Evolutionary conservation across 2,888 invertebrate species (phyloP).

Genomic region (Agrotis exclamationis): DNA sequence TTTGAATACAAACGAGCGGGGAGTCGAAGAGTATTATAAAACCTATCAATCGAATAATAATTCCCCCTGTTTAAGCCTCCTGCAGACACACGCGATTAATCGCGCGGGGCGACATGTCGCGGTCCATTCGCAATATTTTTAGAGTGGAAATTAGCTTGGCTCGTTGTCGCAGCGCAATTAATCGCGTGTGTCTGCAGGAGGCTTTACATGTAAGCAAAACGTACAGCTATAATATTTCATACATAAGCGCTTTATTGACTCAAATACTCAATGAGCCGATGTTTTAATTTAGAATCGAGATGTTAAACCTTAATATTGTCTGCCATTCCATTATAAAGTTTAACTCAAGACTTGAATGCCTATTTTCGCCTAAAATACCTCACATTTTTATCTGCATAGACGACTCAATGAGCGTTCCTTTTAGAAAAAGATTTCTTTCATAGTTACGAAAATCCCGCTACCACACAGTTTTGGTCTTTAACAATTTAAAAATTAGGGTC

Average conservation of each 20-base stretch:
- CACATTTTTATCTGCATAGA: background rate
- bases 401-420: conserved; percentile 22
- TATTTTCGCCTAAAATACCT: background rate
- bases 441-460: conserved; percentile 15
- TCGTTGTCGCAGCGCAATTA: no score
- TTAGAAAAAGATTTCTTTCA: conserved; percentile 12
- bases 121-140: no score
- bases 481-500: conserved; percentile 39
- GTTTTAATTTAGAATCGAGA: conserved; percentile 26
- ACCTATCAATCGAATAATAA: conserved; percentile 48
- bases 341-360: background rate
- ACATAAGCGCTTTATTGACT: conserved; percentile 52
- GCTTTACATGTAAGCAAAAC: conserved; percentile 18
- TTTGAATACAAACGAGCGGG: background rate
- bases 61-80: conserved; percentile 26
- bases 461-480: conserved; percentile 15
- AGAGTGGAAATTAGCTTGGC: no score
- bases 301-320: no score
- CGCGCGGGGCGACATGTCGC: no score
- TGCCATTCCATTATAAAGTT: background rate
- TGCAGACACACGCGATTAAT: no score
- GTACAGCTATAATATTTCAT: conserved; percentile 35
- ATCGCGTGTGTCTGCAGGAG: no score
- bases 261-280: conserved; percentile 36
- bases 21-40: conserved; percentile 26